Evolutionary conservation across 2,797 vertebrate genomes (phyloP), one percentile per base, ranked within the genome.

Genomic region (Dipus sagitta): DNA sequence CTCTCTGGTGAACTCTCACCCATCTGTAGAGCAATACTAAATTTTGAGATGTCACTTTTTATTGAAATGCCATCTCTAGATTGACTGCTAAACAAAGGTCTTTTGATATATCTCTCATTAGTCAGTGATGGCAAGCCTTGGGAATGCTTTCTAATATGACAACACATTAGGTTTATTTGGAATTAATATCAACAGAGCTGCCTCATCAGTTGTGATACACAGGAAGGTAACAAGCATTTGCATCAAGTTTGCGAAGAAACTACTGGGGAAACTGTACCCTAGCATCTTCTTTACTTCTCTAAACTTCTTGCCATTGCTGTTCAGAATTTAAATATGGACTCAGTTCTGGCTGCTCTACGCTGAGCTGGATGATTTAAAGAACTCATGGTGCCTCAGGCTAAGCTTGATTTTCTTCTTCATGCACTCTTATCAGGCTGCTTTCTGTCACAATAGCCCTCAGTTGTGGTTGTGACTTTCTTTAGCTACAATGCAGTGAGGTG

Each of bases 61-160:
- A 68, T 86, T 92, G 89, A 96, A 92, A 93, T 95, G 80, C 77
- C 77, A 92, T 94, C 21, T 80, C 28, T 86, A 92, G 72, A 92
- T 70, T 91, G 74, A 91, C 67, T 93, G 17, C 32, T 88, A 91
- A 95, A 82, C 74, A 96, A 94, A 94, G 90, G 34, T 42, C 34
- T 93, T 95, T 96, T 92, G 78, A 90, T 85, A 21, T 34, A 71
- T 92, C 26, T 94, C 60, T 85, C 34, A 79, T 88, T 89, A 89
- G 86, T 84, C 34, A 79, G 58, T 78, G 60, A 95, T 60, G 20
- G 28, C 87, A 84, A 93, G 81, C 62, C 71, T 93, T 92, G 67
- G 82, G 52, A 92, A 91, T 95, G 30, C 86, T 89, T 85, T 81
- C 72, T 94, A 72, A 86, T 87, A 79, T 54, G 58, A 75, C 18